These are phyloP conservation scores for Rhagoletis pomonella DNA, from an alignment of 1,140 invertebrate genomes.

Conservation along the genomic window DNA sequence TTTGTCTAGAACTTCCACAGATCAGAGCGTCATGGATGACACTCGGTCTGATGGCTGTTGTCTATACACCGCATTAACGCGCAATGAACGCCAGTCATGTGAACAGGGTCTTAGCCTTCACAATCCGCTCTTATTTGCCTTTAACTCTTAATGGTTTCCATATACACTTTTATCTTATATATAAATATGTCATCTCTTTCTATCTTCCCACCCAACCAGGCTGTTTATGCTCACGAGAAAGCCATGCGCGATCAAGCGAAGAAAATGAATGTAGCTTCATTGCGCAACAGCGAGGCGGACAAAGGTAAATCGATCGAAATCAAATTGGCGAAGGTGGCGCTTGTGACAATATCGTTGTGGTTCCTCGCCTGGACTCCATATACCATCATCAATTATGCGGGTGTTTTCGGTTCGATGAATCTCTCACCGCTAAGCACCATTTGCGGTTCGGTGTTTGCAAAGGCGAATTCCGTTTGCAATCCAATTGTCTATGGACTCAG, in stretches of 20 bases:
- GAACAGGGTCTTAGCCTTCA: no score
- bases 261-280: conserved; percentile 83
- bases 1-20: no score
- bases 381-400: conserved; percentile 82
- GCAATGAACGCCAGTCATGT: no score
- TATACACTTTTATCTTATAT: background rate
- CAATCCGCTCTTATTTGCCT: background rate
- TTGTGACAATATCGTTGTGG: conserved; percentile 85
- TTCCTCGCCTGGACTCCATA: conserved; percentile 87
- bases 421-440: conserved; percentile 81
- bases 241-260: conserved; percentile 83
- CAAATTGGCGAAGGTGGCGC: conserved; percentile 81
- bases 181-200: background rate
- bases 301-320: conserved; percentile 78
- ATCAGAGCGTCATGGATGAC: no score
- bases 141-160: background rate
- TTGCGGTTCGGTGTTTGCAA: conserved; percentile 82
- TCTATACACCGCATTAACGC: no score
- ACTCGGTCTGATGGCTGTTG: no score
- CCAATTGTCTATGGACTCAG: conserved; percentile 80
- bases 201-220: conserved; percentile 67
- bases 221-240: conserved; percentile 82
- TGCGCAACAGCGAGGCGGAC: conserved; percentile 79
- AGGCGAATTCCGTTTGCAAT: conserved; percentile 81
- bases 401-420: conserved; percentile 79